These are phyloP conservation scores for Heteractis magnifica DNA, from an alignment of 92 coral and sea anemone species.

Conservation along the genomic window DNA sequence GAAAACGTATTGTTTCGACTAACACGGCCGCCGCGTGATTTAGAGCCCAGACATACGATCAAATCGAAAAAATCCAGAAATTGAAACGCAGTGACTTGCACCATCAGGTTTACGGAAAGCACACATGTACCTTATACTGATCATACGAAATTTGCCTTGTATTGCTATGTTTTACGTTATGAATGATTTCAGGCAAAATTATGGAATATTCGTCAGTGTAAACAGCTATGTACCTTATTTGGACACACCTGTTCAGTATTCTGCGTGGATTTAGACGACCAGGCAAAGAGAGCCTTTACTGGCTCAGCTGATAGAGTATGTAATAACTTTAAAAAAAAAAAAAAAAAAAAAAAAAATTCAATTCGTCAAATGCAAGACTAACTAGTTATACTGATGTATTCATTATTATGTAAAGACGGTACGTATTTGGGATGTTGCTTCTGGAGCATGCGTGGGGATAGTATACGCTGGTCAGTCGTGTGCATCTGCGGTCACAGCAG, in stretches of 20 bases:
- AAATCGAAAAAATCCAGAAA: no score
- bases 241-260: slow-evolving; percentile 95
- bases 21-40: no score
- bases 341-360: background rate
- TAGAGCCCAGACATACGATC: no score
- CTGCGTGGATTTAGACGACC: slow-evolving; percentile 90
- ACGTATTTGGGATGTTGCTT: slow-evolving; percentile 82
- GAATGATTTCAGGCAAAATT: slow-evolving; percentile 68
- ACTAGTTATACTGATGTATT: background rate
- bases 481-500: slow-evolving; percentile 78
- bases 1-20: no score
- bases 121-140: no score
- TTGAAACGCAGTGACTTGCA: no score
- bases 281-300: slow-evolving; percentile 78
- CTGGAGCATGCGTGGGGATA: slow-evolving; percentile 77
- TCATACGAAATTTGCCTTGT: background rate
- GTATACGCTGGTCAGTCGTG: slow-evolving; percentile 68
- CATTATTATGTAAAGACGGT: slow-evolving; percentile 60
- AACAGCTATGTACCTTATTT: slow-evolving; percentile 65
- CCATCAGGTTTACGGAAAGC: no score
- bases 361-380: background rate
- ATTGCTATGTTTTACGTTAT: background rate
- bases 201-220: slow-evolving; percentile 95
- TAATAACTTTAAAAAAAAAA: background rate
- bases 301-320: slow-evolving; percentile 98